Base-by-base conservation (phyloP, 2,113 vertebrate species). In the Fulmarus glacialis region DNA sequence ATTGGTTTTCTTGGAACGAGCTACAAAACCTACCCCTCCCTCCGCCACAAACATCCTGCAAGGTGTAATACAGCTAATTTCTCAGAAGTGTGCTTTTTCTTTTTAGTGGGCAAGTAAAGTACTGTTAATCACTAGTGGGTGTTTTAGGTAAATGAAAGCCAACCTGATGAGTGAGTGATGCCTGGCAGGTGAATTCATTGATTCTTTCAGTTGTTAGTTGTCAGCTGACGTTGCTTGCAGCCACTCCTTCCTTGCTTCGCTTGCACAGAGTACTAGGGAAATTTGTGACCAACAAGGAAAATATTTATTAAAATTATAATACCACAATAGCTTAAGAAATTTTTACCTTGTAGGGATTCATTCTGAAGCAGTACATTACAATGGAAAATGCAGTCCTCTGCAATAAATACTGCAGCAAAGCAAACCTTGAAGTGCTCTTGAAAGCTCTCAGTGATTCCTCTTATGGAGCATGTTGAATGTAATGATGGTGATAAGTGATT, bases 391-490 rank as follows among this genome's bases (percentile, higher is more conserved):
- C 60, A 68, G 81, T 72, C 26, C 68, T 84, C 40, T 88, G 84
- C 62, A 88, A 82, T 43, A 75, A 82, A 43, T 47, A 89, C 82
- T 85, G 94, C 95, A 96, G 91, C 82, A 93, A 59, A 91, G 47
- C 34, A 97, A 93, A 92, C 92, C 95, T 94, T 97, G 90, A 95
- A 93, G 52, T 96, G 92, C 58, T 93, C 95, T 95, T 97, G 90
- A 92, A 78, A 97, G 64, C n/a, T 63, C 82, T 90, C 59, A 50
- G 63, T 43, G 15, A 38, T 73, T 88, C 75, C 40, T 73, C 48
- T 78, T 63, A 56, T 3, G 9, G 59, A 68, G 27, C 0, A 1
- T 42, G 72, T 92, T 81, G 63, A 85, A 79, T 40, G 52, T 38
- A 81, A 60, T 1, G 20, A 82, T 18, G 47, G 83, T 3, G 19